Percentiles rank a stretch among this genome's conserved stretches.
These are phyloP conservation scores for Pelobates cultripes DNA, from an alignment of 2,797 vertebrate genomes.

Conservation along the genomic window DNA sequence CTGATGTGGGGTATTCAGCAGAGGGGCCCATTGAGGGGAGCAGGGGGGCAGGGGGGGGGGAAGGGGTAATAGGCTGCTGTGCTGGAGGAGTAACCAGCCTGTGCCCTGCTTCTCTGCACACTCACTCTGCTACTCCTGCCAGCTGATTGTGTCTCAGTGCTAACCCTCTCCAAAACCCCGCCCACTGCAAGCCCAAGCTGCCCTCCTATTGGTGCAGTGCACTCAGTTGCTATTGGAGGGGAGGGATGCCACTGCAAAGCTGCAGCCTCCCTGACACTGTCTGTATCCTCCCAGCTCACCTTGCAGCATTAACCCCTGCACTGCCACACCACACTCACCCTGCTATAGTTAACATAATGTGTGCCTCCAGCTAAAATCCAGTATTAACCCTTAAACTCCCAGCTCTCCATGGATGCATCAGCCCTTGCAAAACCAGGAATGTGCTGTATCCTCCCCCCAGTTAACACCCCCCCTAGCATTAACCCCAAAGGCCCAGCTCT, in stretches of 20 bases:
- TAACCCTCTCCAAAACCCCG: not conserved
- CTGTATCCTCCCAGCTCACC: conserved; percentile 27
- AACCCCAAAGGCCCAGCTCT: not conserved
- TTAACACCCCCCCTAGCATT: not conserved
- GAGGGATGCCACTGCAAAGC: conserved; percentile 38
- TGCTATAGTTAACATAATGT: no score
- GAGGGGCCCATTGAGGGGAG: not conserved
- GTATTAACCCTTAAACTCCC: conserved; percentile 24
- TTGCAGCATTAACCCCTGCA: conserved; percentile 41
- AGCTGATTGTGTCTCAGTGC: not conserved
- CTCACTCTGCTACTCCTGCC: conserved; percentile 36
- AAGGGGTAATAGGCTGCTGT: not conserved
- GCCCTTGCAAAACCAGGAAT: not conserved
- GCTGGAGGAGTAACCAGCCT: not conserved
- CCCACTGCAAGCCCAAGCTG: not conserved
- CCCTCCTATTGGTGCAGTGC: not conserved
- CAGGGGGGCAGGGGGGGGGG: not conserved
- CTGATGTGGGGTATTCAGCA: no score
- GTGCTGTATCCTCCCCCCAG: no score
- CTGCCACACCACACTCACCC: not conserved
- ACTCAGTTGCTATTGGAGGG: conserved; percentile 31
- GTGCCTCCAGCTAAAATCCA: not conserved
- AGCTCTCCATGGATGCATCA: not conserved
- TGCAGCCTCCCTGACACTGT: conserved; percentile 17
- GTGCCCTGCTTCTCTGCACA: not conserved